Evolutionary conservation across 2,888 invertebrate genomes (phyloP), one percentile per base, ranked within the genome.

Genomic region (Parapristionchus giblindavisi): DNA sequence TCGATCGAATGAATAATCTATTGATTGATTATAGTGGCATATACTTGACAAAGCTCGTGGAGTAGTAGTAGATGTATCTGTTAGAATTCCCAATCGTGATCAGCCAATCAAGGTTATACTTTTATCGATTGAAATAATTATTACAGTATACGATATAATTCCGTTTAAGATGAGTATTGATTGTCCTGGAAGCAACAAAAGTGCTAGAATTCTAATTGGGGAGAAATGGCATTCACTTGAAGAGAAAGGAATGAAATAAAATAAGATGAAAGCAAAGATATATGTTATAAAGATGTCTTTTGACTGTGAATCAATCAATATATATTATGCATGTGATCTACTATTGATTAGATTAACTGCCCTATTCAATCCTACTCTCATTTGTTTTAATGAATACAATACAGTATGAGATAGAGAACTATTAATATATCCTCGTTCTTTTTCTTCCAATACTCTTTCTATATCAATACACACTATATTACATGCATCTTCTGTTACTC

Each of bases 221-320:
- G 63, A 65, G 63, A 65, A 65, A 43, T 65, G 63, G 63, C 63
- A 36, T 17, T 17, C 63, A 43, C 63, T 65, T 32, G 63, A 65
- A 27, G 63, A 65, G 27, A 43, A 43, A 17, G 43, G 63, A 65
- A 65, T 27, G 32, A 65, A 65, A 43, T 65, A 65, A 43, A 65
- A 17, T 65, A 65, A 14, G 63, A 65, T 65, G 43, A 65, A 65
- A 43, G 43, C 29, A 40, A 40, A 40, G 43, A 43, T 65, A 29
- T 65, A 65, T 65, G 29, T 38, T 65, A 43, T 65, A 65, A 43
- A 40, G 43, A 43, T 29, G 43, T 43, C 8, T 43, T 14, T 43
- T 11, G 40, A 43, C n/a, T n/a, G n/a, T n/a, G n/a, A n/a, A n/a
- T n/a, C n/a, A n/a, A n/a, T n/a, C n/a, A n/a, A n/a, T n/a, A n/a